These are phyloP conservation scores for Phalera bucephala DNA, from an alignment of 2,888 invertebrate species.

Conservation along the genomic window DNA sequence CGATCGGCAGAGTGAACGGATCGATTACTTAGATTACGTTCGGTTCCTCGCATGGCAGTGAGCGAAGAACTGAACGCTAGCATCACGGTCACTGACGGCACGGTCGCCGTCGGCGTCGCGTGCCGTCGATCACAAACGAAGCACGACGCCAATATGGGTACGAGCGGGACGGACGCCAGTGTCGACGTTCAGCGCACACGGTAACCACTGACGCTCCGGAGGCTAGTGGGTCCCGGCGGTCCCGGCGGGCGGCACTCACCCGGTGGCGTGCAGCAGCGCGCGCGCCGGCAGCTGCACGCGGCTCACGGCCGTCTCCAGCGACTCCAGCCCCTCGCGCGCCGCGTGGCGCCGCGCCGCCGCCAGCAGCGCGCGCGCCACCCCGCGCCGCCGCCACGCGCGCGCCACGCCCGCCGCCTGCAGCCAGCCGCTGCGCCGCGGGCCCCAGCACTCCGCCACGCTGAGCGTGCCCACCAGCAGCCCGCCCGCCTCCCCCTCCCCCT, in stretches of 20 bases:
- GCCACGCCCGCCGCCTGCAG: constrained; percentile 41
- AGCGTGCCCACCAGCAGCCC: constrained; percentile 48
- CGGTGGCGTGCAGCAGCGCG: constrained; percentile 28
- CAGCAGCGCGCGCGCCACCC: constrained; percentile 37
- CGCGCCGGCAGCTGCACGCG: constrained; percentile 31
- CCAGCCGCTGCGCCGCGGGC: constrained; percentile 40
- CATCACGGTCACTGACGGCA: too few species aligned
- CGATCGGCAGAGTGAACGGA: too few species aligned
- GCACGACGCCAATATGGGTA: too few species aligned
- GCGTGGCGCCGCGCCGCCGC: constrained; percentile 17
- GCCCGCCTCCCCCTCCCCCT: too few species aligned
- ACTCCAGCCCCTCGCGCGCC: constrained; percentile 13
- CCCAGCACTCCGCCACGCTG: constrained; percentile 43
- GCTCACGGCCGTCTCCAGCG: constrained; percentile 29
- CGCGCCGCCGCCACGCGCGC: constrained; percentile 32
- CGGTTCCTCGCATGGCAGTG: too few species aligned
- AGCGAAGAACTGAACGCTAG: too few species aligned
- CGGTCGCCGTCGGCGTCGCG: too few species aligned
- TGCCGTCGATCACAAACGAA: too few species aligned
- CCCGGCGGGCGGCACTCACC: constrained; percentile 6
- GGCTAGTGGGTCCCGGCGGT: too few species aligned
- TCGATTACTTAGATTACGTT: too few species aligned
- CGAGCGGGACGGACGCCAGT: background rate
- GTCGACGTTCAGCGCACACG: background rate
- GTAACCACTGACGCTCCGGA: background rate